Base-by-base conservation (phyloP, 1,140 invertebrate species). In the Drosophila teissieri region DNA sequence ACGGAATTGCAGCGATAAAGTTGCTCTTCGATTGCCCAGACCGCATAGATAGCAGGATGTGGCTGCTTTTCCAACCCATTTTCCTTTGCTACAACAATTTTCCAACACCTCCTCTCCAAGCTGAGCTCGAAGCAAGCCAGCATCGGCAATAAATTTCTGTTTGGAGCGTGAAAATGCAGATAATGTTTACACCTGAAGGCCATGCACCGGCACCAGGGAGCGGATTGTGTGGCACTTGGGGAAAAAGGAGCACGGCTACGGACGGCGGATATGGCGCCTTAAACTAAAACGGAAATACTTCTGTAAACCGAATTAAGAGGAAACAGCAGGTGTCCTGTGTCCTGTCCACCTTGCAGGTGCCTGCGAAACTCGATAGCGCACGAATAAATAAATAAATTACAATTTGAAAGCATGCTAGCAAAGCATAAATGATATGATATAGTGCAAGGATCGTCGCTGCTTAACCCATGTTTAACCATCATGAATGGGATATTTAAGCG, bases 171-270 rank as follows among this genome's bases (percentile, higher is more conserved):
- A 77, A 84, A 79, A 88, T 88, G 64, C 53, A 78, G 75, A 79
- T 76, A 79, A 79, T 88, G 75, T 83, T 88, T 60, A 70, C 83
- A 88, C 70, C 79, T 79, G 75, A 86, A 88, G 83, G 78, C 78
- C 78, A 62, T 36, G 19, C 61, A 36, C 48, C 57, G 22, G 19
- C 44, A 45, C 11, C 14, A 39, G 44, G 15, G 57, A 6, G 34
- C 14, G 36, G 42, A 61, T 62, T 46, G 56, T 65, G 56, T 64
- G 60, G 46, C 46, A 34, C 27, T 36, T 27, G 17, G 27, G 10
- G 22, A 39, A 62, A 54, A 62, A 15, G 55, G 63, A 62, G 54
- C 73, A 76, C 56, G 79, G 79, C 77, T 81, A 81, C 73, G 75
- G 67, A 19, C 19, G 19, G 19, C 19, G 19, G 79, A 82, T 81